These are phyloP conservation scores for Lepas anatifera DNA, from an alignment of 2,888 invertebrate genomes.

Conservation along the genomic window DNA sequence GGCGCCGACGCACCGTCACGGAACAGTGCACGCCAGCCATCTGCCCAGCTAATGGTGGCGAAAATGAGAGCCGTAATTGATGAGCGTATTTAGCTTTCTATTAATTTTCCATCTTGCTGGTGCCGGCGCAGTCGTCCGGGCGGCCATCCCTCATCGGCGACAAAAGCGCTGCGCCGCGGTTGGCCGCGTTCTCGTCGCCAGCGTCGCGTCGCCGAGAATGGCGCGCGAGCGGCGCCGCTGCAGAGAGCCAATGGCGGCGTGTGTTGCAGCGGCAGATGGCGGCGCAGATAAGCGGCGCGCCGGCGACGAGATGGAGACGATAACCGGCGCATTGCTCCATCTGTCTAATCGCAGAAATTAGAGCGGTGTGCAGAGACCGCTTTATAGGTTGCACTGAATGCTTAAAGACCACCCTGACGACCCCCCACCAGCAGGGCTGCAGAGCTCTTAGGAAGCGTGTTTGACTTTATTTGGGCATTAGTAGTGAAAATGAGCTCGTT, in stretches of 20 bases:
- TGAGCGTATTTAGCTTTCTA: constrained; percentile 12
- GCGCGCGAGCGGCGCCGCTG: background rate
- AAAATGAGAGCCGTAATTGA: constrained; percentile 7
- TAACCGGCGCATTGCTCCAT: background rate
- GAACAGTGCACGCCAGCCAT: background rate
- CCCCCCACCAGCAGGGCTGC: too few species aligned
- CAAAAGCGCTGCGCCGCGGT: background rate
- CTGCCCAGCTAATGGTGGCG: constrained; percentile 3
- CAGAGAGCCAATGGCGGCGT: background rate
- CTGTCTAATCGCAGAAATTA: background rate
- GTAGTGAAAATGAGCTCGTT: too few species aligned
- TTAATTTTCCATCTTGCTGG: constrained; percentile 12
- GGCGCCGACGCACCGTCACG: background rate
- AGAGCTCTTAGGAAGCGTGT: too few species aligned
- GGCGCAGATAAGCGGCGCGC: background rate
- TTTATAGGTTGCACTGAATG: too few species aligned
- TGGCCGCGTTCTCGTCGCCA: background rate
- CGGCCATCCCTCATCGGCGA: constrained; percentile 10
- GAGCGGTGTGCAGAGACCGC: background rate
- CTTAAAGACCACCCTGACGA: too few species aligned
- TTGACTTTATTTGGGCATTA: too few species aligned
- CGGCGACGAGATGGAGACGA: background rate
- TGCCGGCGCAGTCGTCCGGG: background rate
- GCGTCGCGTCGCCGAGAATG: background rate
- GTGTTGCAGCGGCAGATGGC: constrained; percentile 9